A percentile compares a stretch with the other conserved stretches of the same genome.
Evolutionary conservation across 2,113 vertebrate genomes (phyloP).

Genomic region (Australoheros scitulus): DNA sequence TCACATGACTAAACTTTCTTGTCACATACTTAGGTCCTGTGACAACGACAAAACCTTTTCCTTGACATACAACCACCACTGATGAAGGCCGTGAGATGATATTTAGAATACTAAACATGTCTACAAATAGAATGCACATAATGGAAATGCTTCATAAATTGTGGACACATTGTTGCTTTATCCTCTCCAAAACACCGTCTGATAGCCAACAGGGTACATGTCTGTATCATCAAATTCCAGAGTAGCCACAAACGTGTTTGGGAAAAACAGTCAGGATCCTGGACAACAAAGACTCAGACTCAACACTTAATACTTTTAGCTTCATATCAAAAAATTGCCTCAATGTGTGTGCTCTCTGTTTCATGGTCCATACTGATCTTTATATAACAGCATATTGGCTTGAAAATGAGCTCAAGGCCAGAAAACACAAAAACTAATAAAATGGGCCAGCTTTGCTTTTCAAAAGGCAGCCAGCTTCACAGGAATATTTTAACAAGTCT

Average conservation of each 20-base stretch:
- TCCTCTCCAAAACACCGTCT: not conserved
- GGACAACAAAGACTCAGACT: not conserved
- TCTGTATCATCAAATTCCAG: constrained; percentile 8
- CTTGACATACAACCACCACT: not conserved
- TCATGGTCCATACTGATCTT: constrained; percentile 17
- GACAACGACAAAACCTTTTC: not conserved
- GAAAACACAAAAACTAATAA: constrained; percentile 41
- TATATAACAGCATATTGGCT: constrained; percentile 33
- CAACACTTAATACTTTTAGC: constrained; percentile 19
- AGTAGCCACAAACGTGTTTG: constrained; percentile 8
- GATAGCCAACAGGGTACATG: not conserved
- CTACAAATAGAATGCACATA: too few relatives aligned
- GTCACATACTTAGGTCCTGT: not conserved
- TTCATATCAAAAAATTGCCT: constrained; percentile 19
- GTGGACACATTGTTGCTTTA: not conserved
- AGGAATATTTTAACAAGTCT: constrained; percentile 47
- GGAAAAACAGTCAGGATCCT: not conserved
- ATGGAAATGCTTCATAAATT: too few relatives aligned
- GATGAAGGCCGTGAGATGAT: not conserved
- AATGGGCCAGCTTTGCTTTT: constrained; percentile 37
- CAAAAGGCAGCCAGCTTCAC: constrained; percentile 46
- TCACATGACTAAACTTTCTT: not conserved
- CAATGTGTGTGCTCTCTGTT: constrained; percentile 16
- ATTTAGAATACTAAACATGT: too few relatives aligned
- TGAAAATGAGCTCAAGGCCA: constrained; percentile 27